A percentile compares a stretch with the other conserved stretches of the same genome.
These are phyloP conservation scores for Tetragonula clypearis DNA, from an alignment of 1,140 invertebrate genomes.

Conservation along the genomic window DNA sequence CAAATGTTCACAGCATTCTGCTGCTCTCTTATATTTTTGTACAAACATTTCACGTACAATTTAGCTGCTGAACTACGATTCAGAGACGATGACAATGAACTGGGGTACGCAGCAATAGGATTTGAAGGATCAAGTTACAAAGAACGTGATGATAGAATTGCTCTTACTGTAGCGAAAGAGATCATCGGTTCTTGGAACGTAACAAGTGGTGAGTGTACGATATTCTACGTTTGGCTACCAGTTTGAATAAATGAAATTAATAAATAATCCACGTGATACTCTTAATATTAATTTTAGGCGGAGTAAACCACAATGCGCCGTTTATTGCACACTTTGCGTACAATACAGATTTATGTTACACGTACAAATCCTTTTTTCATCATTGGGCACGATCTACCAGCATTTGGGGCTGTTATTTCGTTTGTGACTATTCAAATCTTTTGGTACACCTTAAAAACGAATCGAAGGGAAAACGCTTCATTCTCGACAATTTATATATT, in stretches of 20 bases:
- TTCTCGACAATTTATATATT: background rate
- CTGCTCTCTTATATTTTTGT: background rate
- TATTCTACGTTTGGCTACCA: background rate
- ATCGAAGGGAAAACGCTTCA: background rate
- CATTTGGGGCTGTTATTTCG: slow-evolving; percentile 79
- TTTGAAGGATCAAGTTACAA: slow-evolving; percentile 65
- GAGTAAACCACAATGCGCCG: slow-evolving; percentile 68
- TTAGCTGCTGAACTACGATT: slow-evolving; percentile 63
- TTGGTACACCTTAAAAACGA: slow-evolving; percentile 56
- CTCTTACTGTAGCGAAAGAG: slow-evolving; percentile 64
- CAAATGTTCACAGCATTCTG: background rate
- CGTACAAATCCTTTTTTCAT: slow-evolving; percentile 78
- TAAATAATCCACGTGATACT: background rate
- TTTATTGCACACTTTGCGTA: slow-evolving; percentile 70
- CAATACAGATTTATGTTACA: slow-evolving; percentile 71
- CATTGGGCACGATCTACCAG: slow-evolving; percentile 75
- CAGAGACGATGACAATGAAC: slow-evolving; percentile 64
- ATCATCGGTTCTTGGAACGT: slow-evolving; percentile 63
- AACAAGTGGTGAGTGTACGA: slow-evolving; percentile 40
- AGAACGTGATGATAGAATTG: slow-evolving; percentile 54
- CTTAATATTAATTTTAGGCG: slow-evolving; percentile 53
- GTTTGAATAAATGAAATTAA: background rate
- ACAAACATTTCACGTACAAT: background rate
- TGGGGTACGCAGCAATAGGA: slow-evolving; percentile 64
- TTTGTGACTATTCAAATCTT: slow-evolving; percentile 66